Conservation (phyloP, 2,113 vertebrate genomes). For the Lasiurus borealis region DNA sequence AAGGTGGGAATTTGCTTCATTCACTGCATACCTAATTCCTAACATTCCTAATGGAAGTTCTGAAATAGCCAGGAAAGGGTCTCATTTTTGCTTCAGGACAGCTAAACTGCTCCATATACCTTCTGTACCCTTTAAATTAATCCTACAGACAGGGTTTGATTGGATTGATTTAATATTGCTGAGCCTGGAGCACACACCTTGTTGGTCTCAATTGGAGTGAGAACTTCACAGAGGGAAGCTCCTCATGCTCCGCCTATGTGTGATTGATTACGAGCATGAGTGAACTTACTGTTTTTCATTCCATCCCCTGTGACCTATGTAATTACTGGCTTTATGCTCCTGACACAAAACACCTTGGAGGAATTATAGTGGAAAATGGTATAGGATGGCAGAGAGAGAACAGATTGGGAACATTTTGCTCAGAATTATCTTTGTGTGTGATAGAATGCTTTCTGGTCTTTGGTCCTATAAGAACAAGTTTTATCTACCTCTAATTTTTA, state of each 20-base stretch:
- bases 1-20: background rate
- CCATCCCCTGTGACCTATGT: background rate
- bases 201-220: background rate
- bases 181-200: background rate
- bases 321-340: conserved; percentile 13
- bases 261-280: background rate
- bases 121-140: background rate
- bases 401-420: background rate
- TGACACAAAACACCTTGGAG: background rate
- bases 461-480: background rate
- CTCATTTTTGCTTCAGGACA: background rate
- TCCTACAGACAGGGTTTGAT: background rate
- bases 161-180: background rate
- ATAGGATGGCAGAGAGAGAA: background rate
- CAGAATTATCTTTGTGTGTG: background rate
- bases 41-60: background rate
- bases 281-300: conserved; percentile 11
- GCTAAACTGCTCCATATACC: background rate
- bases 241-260: background rate
- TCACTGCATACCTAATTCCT: background rate
- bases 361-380: background rate
- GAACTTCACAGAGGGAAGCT: background rate
- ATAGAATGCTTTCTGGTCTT: background rate
- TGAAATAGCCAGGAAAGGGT: background rate
- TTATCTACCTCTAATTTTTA: conserved; percentile 23